Conservation (phyloP, 2,888 invertebrate genomes). For the Morpho achilles region DNA sequence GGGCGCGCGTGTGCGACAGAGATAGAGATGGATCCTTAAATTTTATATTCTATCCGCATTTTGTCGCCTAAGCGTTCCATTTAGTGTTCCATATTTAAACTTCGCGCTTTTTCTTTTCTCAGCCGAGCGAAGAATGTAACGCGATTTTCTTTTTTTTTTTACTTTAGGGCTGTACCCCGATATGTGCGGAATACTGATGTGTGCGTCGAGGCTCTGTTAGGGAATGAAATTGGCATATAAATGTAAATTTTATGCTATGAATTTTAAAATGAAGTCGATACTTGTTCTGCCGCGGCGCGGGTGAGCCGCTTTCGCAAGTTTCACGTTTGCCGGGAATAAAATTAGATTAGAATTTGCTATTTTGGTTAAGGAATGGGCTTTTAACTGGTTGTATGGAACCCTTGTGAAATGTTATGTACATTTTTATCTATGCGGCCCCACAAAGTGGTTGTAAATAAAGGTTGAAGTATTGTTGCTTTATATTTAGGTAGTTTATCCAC, state of each 20-base stretch:
- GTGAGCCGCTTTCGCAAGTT: slow-evolving; percentile 61
- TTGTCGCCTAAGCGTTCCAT: slow-evolving; percentile 80
- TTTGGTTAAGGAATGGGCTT: slow-evolving; percentile 59
- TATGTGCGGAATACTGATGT: slow-evolving; percentile 76
- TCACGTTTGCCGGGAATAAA: slow-evolving; percentile 61
- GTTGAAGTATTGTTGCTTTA: background rate
- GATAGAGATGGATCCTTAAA: slow-evolving; percentile 62
- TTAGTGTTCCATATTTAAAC: slow-evolving; percentile 79
- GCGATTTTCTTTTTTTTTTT: slow-evolving; percentile 62
- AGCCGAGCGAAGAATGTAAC: slow-evolving; percentile 64
- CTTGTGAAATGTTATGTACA: slow-evolving; percentile 27
- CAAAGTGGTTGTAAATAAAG: background rate
- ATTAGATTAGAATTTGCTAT: slow-evolving; percentile 68
- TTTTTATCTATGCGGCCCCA: background rate
- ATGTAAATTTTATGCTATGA: slow-evolving; percentile 80
- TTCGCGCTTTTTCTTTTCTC: slow-evolving; percentile 68
- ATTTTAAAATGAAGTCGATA: slow-evolving; percentile 79
- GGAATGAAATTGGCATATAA: slow-evolving; percentile 79
- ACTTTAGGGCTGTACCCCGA: slow-evolving; percentile 54
- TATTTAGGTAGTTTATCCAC: background rate
- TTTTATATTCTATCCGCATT: slow-evolving; percentile 79
- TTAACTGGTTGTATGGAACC: slow-evolving; percentile 45
- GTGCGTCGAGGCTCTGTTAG: slow-evolving; percentile 74
- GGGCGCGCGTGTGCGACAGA: slow-evolving; percentile 43
- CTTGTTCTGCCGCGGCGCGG: slow-evolving; percentile 58